Evolutionary conservation across 2,888 invertebrate genomes (phyloP).

Genomic region (Odontomyia ornata): DNA sequence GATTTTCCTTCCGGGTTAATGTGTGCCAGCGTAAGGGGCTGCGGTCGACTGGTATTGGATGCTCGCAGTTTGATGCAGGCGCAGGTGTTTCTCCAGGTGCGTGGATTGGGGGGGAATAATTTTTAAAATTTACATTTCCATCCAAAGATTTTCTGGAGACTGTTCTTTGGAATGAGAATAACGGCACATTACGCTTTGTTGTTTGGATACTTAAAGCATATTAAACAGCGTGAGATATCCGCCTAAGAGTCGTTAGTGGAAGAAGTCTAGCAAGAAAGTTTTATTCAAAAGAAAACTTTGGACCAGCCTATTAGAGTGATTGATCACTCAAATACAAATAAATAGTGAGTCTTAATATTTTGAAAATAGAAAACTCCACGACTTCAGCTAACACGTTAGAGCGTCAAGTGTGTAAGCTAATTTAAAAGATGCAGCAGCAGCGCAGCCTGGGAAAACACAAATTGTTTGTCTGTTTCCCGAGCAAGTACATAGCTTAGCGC

Average conservation of each 20-base stretch:
- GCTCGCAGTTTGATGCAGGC: conserved; percentile 35
- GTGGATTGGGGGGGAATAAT: conserved; percentile 16
- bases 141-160: conserved; percentile 11
- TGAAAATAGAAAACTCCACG: background rate
- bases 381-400: background rate
- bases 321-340: conserved; percentile 33
- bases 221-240: conserved; percentile 43
- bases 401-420: no score
- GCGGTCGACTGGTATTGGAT: background rate
- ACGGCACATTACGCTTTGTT: conserved; percentile 31
- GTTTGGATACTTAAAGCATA: conserved; percentile 42
- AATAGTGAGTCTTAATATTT: background rate
- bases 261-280: background rate
- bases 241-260: conserved; percentile 8
- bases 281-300: background rate
- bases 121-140: conserved; percentile 24
- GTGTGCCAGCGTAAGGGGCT: background rate
- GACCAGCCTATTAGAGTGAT: conserved; percentile 34
- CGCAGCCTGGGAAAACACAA: conserved; percentile 17
- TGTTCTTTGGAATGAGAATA: conserved; percentile 14
- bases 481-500: conserved; percentile 15
- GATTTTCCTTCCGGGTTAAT: background rate
- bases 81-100: conserved; percentile 41
- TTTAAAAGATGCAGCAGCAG: background rate
- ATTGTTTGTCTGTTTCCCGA: background rate